A percentile compares a stretch with the other conserved stretches of the same genome.
These are phyloP conservation scores for Campoletis sonorensis DNA, from an alignment of 1,140 invertebrate genomes.

Conservation along the genomic window DNA sequence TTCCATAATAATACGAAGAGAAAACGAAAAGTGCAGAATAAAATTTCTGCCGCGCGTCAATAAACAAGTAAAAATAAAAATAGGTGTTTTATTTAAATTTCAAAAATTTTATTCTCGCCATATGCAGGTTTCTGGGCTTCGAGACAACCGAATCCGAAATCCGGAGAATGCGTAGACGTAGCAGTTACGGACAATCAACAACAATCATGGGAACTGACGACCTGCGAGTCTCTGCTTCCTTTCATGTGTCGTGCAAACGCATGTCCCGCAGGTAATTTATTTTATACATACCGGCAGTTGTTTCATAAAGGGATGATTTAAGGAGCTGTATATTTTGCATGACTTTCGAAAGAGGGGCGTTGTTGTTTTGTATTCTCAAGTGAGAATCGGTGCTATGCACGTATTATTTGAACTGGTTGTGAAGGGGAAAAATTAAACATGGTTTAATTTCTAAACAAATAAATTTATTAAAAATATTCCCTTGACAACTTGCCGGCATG, in stretches of 20 bases:
- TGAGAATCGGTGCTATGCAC: no score
- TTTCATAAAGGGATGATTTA: conserved; percentile 6
- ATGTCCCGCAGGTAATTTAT: conserved; percentile 88
- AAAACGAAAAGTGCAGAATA: background rate
- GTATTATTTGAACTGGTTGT: no score
- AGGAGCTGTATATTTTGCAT: background rate
- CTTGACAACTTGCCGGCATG: no score
- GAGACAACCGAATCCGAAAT: conserved; percentile 89
- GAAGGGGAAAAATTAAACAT: no score
- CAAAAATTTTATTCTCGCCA: background rate
- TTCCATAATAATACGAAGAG: background rate
- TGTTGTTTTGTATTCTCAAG: no score
- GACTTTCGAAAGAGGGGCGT: no score
- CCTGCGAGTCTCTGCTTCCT: conserved; percentile 94
- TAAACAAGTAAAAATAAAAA: no score
- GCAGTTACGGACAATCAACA: conserved; percentile 83
- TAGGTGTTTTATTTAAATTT: no score
- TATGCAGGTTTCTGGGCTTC: conserved; percentile 88
- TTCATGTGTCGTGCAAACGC: conserved; percentile 95
- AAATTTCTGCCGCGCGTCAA: background rate
- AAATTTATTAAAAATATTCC: no score
- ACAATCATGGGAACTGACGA: conserved; percentile 94
- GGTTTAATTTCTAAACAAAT: no score
- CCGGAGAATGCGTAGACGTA: conserved; percentile 92
- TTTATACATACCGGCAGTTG: background rate